These are phyloP conservation scores for Potamilus streckersoni DNA, from an alignment of 1,140 invertebrate species.

Conservation along the genomic window DNA sequence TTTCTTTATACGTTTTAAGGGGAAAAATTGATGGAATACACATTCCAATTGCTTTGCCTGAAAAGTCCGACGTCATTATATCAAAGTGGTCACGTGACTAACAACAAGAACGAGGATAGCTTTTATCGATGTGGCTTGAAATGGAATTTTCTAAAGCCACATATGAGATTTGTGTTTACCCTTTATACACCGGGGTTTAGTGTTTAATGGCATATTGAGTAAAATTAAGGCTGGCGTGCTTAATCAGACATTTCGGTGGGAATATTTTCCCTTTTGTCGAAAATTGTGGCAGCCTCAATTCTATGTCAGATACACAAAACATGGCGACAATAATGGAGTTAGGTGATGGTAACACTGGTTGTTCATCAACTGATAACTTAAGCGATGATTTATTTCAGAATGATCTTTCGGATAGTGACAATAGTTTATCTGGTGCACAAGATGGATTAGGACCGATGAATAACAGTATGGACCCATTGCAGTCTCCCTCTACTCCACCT, in stretches of 20 bases:
- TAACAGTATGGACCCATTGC: not conserved
- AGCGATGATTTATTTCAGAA: not conserved
- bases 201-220: too few species aligned
- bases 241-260: conserved; percentile 28
- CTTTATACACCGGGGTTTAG: too few species aligned
- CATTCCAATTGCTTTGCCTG: not conserved
- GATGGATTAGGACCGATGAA: conserved; percentile 21
- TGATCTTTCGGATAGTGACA: conserved; percentile 15
- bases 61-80: too few species aligned
- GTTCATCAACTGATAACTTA: conserved; percentile 6
- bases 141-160: too few species aligned
- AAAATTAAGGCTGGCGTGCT: conserved; percentile 31
- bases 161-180: too few species aligned
- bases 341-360: conserved; percentile 7
- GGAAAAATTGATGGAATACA: too few species aligned
- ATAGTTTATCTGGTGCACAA: conserved; percentile 23
- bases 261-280: conserved; percentile 26
- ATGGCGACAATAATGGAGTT: conserved; percentile 11
- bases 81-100: too few species aligned
- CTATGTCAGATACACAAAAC: conserved; percentile 16
- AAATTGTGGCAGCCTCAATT: conserved; percentile 11
- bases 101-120: too few species aligned
- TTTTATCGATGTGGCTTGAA: too few species aligned
- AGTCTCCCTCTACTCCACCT: conserved; percentile 19
- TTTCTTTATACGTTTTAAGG: too few species aligned